These are phyloP conservation scores for Hiodon tergisus DNA, from an alignment of 2,113 vertebrate species.

Conservation along the genomic window DNA sequence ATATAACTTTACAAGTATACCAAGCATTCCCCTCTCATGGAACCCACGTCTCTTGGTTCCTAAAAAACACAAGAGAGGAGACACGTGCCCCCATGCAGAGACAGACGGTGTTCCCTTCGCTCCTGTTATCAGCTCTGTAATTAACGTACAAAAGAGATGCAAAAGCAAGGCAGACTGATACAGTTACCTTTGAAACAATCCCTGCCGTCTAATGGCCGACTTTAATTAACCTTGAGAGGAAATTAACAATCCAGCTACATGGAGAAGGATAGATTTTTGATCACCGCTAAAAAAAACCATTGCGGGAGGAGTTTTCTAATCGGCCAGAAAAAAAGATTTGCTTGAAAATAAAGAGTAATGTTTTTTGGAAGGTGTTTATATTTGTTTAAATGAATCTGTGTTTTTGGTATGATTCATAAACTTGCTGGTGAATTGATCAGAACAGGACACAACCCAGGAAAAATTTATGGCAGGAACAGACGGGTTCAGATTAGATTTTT, in stretches of 20 bases:
- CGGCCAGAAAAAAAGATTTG: slow-evolving; percentile 49
- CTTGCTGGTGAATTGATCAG: background rate
- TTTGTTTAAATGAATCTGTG: background rate
- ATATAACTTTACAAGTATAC: too few relatives aligned
- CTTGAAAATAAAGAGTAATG: background rate
- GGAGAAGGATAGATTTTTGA: slow-evolving; percentile 71
- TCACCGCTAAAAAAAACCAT: slow-evolving; percentile 52
- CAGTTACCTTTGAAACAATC: slow-evolving; percentile 68
- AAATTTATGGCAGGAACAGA: too few relatives aligned
- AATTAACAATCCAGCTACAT: slow-evolving; percentile 70
- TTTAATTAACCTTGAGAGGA: slow-evolving; percentile 72
- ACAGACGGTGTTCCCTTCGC: slow-evolving; percentile 23
- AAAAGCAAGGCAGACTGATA: slow-evolving; percentile 34
- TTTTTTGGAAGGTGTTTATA: background rate
- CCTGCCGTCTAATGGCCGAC: slow-evolving; percentile 62
- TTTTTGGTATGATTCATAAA: background rate
- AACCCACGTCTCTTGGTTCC: slow-evolving; percentile 50
- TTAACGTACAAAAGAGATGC: slow-evolving; percentile 9
- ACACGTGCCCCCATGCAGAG: slow-evolving; percentile 16
- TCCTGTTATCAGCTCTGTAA: background rate
- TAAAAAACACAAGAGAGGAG: background rate
- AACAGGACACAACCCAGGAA: too few relatives aligned
- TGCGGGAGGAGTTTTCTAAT: slow-evolving; percentile 60
- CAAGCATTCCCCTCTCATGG: slow-evolving; percentile 27
- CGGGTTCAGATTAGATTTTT: too few relatives aligned